Evolutionary conservation across 1,140 invertebrate genomes (phyloP), one percentile per base, ranked within the genome.

Genomic region (Bicyclus anynana): DNA sequence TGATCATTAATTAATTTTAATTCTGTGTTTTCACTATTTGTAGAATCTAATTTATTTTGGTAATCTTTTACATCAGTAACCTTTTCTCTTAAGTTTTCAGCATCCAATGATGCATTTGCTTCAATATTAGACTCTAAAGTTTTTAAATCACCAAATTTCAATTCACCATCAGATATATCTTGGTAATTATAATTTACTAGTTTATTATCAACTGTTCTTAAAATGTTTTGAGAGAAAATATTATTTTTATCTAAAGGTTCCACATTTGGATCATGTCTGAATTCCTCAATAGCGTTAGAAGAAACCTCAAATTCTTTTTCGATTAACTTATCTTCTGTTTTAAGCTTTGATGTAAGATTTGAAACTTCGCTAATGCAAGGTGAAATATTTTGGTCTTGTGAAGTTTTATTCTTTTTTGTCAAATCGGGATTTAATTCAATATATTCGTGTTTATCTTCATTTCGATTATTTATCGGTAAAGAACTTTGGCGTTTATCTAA

Each of bases 401-500:
- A 4, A 2, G 10, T 38, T 14, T 38, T 1, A 38, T 23, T 23
- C 23, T 35, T 35, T 5, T 35, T n/a, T 2, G 16, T 21, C 6
- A 18, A 5, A 44, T 44, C 20, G n/a, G 13, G 9, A 14, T 0
- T 5, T 14, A 26, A 55, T 57, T 60, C 51, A 37, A 38, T 9
- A 44, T 18, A n/a, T 16, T 13, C 0, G 27, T 40, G 4, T 16
- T 29, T 44, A n/a, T 14, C 7, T 4, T 38, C 52, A 38, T 0
- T 38, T 38, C 5, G 1, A 16, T 7, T 14, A 1, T 2, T 16
- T 5, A 12, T 21, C 12, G 10, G 4, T 4, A 44, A 10, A 20
- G 18, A 21, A 12, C 21, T 44, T 20, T 21, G 12, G 12, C 20
- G 13, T 27, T 53, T 33, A 13, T 68, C 63, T 42, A 55, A 10